phyloP scores from a whole-genome alignment of 1,140 invertebrate genomes.

The Drosophila guanche region DNA sequence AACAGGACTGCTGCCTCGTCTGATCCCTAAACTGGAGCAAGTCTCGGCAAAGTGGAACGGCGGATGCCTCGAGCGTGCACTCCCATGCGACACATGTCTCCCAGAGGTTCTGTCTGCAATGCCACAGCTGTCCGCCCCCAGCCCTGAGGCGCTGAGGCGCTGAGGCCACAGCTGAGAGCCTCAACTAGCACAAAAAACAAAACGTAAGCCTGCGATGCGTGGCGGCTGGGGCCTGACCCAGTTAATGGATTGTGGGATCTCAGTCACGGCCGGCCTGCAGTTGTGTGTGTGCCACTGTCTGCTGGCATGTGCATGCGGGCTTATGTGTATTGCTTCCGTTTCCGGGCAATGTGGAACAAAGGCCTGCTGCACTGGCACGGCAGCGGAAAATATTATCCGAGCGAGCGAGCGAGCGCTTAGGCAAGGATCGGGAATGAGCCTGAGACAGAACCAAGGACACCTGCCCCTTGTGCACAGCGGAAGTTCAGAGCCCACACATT shows the following conservation, averaged over 20 bases:
- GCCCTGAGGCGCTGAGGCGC: no score
- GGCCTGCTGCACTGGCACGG: conserved; percentile 22
- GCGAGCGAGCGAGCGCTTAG: conserved; percentile 27
- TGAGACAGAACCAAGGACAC: conserved; percentile 47
- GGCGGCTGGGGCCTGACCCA: conserved; percentile 19
- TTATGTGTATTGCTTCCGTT: conserved; percentile 60
- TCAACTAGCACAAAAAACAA: no score
- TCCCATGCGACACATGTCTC: no score
- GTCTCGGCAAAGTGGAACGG: no score
- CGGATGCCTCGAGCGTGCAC: no score
- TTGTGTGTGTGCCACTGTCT: conserved; percentile 1
- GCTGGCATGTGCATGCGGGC: conserved; percentile 8
- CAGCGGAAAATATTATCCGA: conserved; percentile 72
- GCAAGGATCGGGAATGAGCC: conserved; percentile 9
- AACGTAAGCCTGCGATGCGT: no score
- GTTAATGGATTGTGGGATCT: conserved; percentile 34
- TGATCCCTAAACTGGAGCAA: no score
- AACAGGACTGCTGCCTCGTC: no score
- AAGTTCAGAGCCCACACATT: no score
- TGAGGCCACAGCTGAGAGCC: no score
- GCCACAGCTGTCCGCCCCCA: no score
- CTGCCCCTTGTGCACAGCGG: neutral
- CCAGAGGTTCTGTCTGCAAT: no score
- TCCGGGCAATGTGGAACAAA: conserved; percentile 54
- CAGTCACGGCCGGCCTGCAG: conserved; percentile 13